Evolutionary conservation across 2,888 invertebrate genomes (phyloP), one percentile per base, ranked within the genome.

Genomic region (Pantelozetes paolii): DNA sequence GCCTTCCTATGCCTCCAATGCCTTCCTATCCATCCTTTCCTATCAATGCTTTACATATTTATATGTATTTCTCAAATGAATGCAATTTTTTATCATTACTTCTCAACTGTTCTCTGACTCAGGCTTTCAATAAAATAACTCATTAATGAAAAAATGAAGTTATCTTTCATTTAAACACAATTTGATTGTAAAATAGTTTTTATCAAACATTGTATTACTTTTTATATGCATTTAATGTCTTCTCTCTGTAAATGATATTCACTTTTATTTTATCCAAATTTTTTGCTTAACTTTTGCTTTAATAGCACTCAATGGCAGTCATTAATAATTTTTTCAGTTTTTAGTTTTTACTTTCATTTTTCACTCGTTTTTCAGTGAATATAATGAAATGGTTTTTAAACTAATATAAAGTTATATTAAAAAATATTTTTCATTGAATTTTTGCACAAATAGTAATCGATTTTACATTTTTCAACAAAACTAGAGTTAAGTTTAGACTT

Each of bases 61-160:
- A 20, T 20, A 50, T 23, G n/a, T 45, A 45, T 50, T 45, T 50
- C 50, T 50, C 20, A 50, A 50, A 50, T 50, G 20, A 50, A 50
- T 50, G n/a, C n/a, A 45, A 15, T 15, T 23, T 50, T 50, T 50
- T 50, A 23, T 50, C 45, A 45, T 45, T 45, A 11, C 18, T 45
- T 40, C 45, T 18, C 45, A 45, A 45, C 45, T 45, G n/a, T n/a
- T n/a, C n/a, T n/a, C 36, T 36, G 36, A 36, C 36, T 8, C 6
- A 36, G 6, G 36, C 5, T 5, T 36, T 15, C 45, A 13, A 13
- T 2, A 18, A 2, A 50, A 20, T 50, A 3, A 50, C 20, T 50
- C 20, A 50, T 50, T 45, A 3, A n/a, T 50, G 50, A 2, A n/a
- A 20, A 50, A 50, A 50, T 20, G 50, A 50, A 50, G 5, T 50